Evolutionary conservation across 2,888 invertebrate species (phyloP).

Genomic region (Chydorus sphaericus): DNA sequence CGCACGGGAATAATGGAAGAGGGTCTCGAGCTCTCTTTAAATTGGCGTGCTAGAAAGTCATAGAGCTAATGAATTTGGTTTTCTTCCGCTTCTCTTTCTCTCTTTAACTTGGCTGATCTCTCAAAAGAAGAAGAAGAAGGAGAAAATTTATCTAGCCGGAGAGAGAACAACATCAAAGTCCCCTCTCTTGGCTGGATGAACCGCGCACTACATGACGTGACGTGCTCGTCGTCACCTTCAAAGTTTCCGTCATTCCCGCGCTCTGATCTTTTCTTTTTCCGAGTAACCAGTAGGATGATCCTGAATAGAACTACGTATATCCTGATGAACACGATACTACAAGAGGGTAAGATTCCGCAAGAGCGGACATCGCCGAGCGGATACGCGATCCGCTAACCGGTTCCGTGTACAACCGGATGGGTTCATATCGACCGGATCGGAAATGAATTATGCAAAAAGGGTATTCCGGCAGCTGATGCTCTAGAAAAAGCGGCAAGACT

Average conservation of each 20-base stretch:
- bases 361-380: background rate
- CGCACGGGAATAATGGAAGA: background rate
- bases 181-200: no score
- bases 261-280: no score
- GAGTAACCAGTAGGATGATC: no score
- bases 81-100: background rate
- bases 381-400: background rate
- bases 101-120: background rate
- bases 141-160: no score
- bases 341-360: background rate
- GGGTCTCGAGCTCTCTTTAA: background rate
- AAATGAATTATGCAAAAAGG: constrained; percentile 7
- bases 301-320: no score
- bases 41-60: background rate
- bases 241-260: no score
- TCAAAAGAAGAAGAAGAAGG: background rate
- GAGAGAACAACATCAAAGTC: no score
- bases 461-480: no score
- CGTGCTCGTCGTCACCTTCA: no score
- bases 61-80: background rate
- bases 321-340: no score
- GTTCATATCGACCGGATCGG: background rate
- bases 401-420: background rate
- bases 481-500: no score
- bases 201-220: no score